phyloP scores from a whole-genome alignment of 92 coral and sea anemone genomes.

The Porites cylindrica region DNA sequence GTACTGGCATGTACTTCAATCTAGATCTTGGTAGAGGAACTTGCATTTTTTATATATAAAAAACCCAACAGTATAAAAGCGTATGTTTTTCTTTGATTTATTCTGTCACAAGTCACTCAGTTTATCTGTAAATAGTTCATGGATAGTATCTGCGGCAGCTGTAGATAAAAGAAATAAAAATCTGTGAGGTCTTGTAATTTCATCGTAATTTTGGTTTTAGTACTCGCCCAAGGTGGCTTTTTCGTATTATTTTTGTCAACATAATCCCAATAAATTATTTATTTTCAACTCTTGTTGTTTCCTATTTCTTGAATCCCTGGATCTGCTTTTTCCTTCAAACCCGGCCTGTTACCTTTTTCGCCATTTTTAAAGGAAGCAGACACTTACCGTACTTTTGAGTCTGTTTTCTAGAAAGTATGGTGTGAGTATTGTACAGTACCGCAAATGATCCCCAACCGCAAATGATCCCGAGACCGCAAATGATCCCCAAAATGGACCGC shows the following conservation, averaged over 20 bases:
- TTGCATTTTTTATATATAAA: background rate
- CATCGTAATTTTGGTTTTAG: background rate
- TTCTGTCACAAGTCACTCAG: background rate
- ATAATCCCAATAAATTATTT: slow-evolving; percentile 36
- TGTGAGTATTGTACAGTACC: too few relatives aligned
- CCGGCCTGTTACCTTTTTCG: too few relatives aligned
- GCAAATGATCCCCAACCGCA: too few relatives aligned
- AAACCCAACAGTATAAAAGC: background rate
- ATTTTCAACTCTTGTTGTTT: background rate
- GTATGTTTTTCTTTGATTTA: background rate
- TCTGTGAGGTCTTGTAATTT: background rate
- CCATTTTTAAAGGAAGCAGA: too few relatives aligned
- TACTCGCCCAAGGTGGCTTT: background rate
- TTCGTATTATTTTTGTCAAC: background rate
- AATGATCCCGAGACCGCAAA: too few relatives aligned
- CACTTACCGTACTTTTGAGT: too few relatives aligned
- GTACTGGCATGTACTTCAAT: background rate
- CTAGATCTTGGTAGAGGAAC: background rate
- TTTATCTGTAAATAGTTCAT: slow-evolving; percentile 13
- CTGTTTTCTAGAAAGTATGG: too few relatives aligned
- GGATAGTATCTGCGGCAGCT: too few relatives aligned
- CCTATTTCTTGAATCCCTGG: background rate
- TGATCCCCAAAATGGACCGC: too few relatives aligned
- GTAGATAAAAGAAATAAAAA: background rate
- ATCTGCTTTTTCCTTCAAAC: background rate